Conservation (phyloP, 2,888 invertebrate genomes). For the Bombylius major region DNA sequence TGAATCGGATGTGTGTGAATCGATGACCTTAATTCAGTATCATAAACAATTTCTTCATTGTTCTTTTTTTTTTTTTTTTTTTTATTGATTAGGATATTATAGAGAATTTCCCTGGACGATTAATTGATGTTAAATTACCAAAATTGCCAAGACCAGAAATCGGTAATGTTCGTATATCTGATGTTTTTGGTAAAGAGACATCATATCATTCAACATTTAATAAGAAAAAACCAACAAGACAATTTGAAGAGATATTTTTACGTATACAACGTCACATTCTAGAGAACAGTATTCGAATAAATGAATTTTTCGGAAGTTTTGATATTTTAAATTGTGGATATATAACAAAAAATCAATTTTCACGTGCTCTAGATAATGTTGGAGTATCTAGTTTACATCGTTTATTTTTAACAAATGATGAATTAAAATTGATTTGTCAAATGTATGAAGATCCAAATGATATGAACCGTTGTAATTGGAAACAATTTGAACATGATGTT, state of each 20-base stretch:
- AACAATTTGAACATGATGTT: slow-evolving; percentile 63
- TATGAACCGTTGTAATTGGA: slow-evolving; percentile 55
- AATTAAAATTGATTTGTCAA: slow-evolving; percentile 48
- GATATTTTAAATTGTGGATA: slow-evolving; percentile 56
- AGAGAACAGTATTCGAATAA: slow-evolving; percentile 49
- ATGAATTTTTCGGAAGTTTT: slow-evolving; percentile 59
- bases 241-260: slow-evolving; percentile 3
- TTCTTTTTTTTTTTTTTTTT: background rate
- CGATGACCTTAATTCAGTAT: too few species aligned
- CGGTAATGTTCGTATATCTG: slow-evolving; percentile 39
- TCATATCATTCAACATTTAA: slow-evolving; percentile 48
- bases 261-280: slow-evolving; percentile 52
- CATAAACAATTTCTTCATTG: too few species aligned
- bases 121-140: slow-evolving; percentile 55
- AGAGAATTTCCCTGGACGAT: slow-evolving; percentile 47
- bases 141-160: slow-evolving; percentile 56
- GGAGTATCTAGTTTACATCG: slow-evolving; percentile 47
- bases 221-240: slow-evolving; percentile 24
- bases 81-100: slow-evolving; percentile 36
- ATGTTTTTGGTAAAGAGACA: slow-evolving; percentile 41
- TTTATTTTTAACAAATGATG: slow-evolving; percentile 46
- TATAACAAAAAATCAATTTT: slow-evolving; percentile 57
- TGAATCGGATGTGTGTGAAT: too few species aligned
- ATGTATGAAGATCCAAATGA: slow-evolving; percentile 65
- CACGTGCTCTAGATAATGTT: slow-evolving; percentile 52